Evolutionary conservation across 1,140 invertebrate species (phyloP), one percentile per base, ranked within the genome.

Genomic region (Homarus americanus): DNA sequence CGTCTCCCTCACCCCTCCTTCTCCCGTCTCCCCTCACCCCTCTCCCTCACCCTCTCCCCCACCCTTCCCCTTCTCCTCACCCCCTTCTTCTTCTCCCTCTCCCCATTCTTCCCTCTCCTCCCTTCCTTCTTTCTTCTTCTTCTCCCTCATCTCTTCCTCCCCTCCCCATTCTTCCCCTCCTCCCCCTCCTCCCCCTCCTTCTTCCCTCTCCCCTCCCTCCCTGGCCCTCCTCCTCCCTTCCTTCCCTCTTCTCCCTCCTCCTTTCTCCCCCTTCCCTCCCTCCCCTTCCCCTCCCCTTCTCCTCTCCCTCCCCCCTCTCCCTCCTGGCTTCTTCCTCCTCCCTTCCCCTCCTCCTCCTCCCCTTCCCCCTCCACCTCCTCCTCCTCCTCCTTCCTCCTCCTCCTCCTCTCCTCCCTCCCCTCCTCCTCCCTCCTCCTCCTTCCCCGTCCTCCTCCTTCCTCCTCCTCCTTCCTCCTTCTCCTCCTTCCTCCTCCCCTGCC

Each of bases 331-430:
- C 40, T n/a, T 34, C 41, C 12, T 82, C 40, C 20, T 28, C n/a
- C 32, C 24, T 20, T 41, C 44, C 34, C 24, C 28, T n/a, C 49
- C 78, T 34, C 41, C 28, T 12, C 28, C 49, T 58, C 49, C 28
- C 49, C 34, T n/a, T 34, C 24, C 49, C 78, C 28, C 78, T 58
- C 41, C 28, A 40, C 28, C 78, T 58, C 41, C 28, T 32, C 49
- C 49, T 58, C 78, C 49, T 41, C 28, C 78, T 34, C 78, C 49
- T 41, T 82, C 78, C 28, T n/a, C 49, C 78, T 49, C 32, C 32
- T 24, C 20, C 28, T n/a, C 28, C 34, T 36, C 34, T 36, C 34
- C n/a, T 34, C 36, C 73, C n/a, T 34, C n/a, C 34, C n/a, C 34
- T 76, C 73, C n/a, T 34, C n/a, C 34, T 36, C 73, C n/a, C 73